Evolutionary conservation across 2,113 vertebrate genomes (phyloP).

Genomic region (Osmerus mordax): DNA sequence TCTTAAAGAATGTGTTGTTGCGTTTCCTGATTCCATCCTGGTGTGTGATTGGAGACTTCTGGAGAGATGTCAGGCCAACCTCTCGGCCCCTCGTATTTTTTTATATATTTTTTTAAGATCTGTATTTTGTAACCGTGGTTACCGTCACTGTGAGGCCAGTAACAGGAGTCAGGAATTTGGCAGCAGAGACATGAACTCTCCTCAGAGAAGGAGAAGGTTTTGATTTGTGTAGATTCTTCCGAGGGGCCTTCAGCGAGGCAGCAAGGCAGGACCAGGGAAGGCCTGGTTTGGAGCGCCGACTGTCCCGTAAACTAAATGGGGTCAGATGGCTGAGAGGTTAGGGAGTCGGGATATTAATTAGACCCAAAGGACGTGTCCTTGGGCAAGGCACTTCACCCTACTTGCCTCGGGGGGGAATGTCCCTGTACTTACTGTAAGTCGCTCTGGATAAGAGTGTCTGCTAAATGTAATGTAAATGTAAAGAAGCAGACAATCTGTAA

Average conservation of each 20-base stretch:
- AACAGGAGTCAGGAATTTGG: conserved; percentile 66
- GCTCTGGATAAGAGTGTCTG: no score
- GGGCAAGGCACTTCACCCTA: no score
- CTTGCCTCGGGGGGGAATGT: no score
- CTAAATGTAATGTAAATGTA: no score
- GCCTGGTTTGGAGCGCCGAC: conserved; percentile 19
- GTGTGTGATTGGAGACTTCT: conserved; percentile 35
- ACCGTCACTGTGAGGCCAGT: conserved; percentile 56
- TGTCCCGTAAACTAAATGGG: background rate
- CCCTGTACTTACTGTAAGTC: no score
- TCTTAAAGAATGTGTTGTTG: conserved; percentile 26
- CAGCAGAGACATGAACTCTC: conserved; percentile 32
- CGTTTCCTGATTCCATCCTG: conserved; percentile 20
- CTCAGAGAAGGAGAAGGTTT: conserved; percentile 35
- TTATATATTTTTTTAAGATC: conserved; percentile 43
- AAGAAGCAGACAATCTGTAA: background rate
- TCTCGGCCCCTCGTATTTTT: conserved; percentile 3
- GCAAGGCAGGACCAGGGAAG: conserved; percentile 32
- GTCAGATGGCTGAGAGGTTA: no score
- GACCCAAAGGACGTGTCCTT: no score
- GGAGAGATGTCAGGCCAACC: no score
- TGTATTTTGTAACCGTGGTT: conserved; percentile 58
- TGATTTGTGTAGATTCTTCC: conserved; percentile 57
- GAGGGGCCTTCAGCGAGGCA: conserved; percentile 49
- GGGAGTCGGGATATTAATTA: no score